These are phyloP conservation scores for Hyphantria cunea DNA, from an alignment of 1,140 invertebrate genomes.

Conservation along the genomic window DNA sequence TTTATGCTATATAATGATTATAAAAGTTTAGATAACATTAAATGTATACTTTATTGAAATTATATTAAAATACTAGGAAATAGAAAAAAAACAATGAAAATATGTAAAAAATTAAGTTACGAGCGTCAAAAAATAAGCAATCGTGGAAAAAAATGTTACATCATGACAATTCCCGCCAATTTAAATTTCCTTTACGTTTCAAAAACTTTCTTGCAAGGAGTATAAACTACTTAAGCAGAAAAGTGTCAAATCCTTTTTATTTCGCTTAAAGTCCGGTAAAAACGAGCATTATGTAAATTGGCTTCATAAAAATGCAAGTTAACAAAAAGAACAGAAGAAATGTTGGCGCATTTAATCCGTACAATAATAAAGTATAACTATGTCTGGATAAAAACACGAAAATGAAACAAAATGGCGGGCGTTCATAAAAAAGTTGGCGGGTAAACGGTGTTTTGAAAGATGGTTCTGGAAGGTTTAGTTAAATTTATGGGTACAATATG, in stretches of 20 bases:
- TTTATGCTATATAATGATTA: too few species aligned
- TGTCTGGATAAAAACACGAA: conserved; percentile 46
- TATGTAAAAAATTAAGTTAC: too few species aligned
- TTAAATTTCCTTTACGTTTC: too few species aligned
- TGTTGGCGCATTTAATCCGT: conserved; percentile 39
- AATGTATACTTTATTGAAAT: too few species aligned
- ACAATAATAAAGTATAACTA: conserved; percentile 53
- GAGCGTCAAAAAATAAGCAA: too few species aligned
- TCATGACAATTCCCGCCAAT: too few species aligned
- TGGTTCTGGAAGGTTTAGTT: neutral
- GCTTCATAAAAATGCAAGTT: conserved; percentile 51
- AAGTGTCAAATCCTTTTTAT: conserved; percentile 17
- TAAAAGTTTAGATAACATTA: too few species aligned
- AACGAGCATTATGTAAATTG: conserved; percentile 53
- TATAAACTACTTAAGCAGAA: neutral
- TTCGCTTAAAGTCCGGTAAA: conserved; percentile 28
- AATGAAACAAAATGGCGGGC: conserved; percentile 48
- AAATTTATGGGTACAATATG: too few species aligned
- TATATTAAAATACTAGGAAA: too few species aligned
- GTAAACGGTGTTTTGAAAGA: neutral
- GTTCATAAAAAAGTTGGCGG: conserved; percentile 39
- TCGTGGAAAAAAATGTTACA: too few species aligned
- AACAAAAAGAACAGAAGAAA: conserved; percentile 45
- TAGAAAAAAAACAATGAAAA: too few species aligned
- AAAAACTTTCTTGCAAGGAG: too few species aligned